Evolutionary conservation across 2,797 vertebrate species (phyloP).

Genomic region (Hipposideros larvatus): DNA sequence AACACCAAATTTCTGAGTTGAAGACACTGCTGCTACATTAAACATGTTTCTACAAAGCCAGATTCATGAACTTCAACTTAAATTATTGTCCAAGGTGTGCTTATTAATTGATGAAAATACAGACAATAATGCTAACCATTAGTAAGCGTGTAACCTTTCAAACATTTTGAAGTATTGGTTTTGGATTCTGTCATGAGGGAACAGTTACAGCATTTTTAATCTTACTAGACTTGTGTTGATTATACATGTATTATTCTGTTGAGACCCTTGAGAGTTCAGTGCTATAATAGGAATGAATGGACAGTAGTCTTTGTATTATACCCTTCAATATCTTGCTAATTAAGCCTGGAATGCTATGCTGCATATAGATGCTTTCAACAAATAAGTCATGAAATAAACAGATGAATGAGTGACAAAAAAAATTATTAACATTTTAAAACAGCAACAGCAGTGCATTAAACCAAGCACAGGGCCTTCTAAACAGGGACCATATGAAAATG

Average conservation of each 20-base stretch:
- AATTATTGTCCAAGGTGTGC: neutral
- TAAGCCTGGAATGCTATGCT: neutral
- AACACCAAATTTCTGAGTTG: constrained; percentile 44
- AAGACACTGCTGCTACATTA: constrained; percentile 12
- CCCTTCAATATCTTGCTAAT: neutral
- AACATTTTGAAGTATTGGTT: constrained; percentile 25
- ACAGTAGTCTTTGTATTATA: neutral
- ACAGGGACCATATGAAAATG: neutral
- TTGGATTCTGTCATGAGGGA: constrained; percentile 28
- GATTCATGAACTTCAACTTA: constrained; percentile 48
- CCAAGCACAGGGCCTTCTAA: neutral
- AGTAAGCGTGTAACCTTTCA: neutral
- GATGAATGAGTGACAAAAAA: too few species aligned
- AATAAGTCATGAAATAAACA: neutral
- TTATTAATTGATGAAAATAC: constrained; percentile 43
- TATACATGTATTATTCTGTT: neutral
- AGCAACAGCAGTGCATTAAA: neutral
- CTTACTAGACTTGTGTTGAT: neutral
- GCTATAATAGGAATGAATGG: neutral
- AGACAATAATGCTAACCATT: neutral
- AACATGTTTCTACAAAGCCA: neutral
- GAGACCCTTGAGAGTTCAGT: constrained; percentile 41
- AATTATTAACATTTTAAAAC: neutral
- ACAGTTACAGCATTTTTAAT: constrained; percentile 12
- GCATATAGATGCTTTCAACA: neutral